These are phyloP conservation scores for Drosophila miranda DNA, from an alignment of 1,140 invertebrate genomes.

Conservation along the genomic window DNA sequence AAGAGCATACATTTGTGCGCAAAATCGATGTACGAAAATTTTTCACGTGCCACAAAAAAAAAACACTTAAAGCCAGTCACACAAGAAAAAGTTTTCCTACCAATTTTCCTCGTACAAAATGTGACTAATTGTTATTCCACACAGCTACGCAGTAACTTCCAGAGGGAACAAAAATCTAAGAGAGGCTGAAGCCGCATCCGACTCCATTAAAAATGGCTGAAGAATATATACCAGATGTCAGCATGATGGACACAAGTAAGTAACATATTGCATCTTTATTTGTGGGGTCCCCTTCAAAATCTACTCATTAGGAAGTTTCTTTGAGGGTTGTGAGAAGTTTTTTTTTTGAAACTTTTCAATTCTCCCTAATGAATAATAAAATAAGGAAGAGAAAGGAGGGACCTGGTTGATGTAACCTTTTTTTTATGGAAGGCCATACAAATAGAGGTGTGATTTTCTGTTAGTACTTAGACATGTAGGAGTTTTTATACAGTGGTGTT, in stretches of 20 bases:
- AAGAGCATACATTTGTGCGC: conserved; percentile 53
- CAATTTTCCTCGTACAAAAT: conserved; percentile 5
- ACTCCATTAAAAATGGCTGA: conserved; percentile 73
- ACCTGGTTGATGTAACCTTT: neutral
- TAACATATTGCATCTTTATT: conserved; percentile 62
- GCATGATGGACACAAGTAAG: conserved; percentile 81
- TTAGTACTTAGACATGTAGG: too few species aligned
- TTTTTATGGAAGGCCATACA: neutral
- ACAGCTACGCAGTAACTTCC: conserved; percentile 49
- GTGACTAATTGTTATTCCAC: conserved; percentile 61
- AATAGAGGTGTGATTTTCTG: neutral
- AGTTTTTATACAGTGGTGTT: too few species aligned
- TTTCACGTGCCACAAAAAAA: conserved; percentile 36
- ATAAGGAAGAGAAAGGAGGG: neutral
- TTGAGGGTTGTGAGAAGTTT: conserved; percentile 9
- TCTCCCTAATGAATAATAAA: conserved; percentile 30
- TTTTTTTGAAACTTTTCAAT: conserved; percentile 10
- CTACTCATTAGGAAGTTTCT: conserved; percentile 32
- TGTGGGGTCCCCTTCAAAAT: conserved; percentile 5
- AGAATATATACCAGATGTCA: conserved; percentile 77
- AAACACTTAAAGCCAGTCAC: too few species aligned
- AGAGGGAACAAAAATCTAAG: conserved; percentile 21
- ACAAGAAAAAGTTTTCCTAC: neutral
- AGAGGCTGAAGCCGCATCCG: conserved; percentile 35
- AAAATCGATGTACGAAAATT: conserved; percentile 62